Percentiles rank a stretch among this genome's conserved stretches.
Evolutionary conservation across 2,888 invertebrate genomes (phyloP).

Genomic region (Macrosiphum euphorbiae): DNA sequence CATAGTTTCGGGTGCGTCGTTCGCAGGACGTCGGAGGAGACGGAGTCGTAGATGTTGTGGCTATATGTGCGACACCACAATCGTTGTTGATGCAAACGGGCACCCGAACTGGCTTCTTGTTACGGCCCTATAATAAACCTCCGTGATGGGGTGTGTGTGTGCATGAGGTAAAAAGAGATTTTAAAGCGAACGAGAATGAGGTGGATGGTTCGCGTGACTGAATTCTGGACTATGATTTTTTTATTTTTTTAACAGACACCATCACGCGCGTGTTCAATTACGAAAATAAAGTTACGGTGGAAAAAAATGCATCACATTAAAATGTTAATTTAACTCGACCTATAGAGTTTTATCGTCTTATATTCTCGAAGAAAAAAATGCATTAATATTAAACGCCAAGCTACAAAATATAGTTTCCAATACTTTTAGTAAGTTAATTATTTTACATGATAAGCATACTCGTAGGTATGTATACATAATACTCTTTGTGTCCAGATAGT

Average conservation of each 20-base stretch:
- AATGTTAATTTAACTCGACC: constrained; percentile 23
- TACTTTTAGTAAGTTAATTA: constrained; percentile 8
- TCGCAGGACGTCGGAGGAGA: background rate
- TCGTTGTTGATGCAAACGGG: background rate
- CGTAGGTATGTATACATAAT: background rate
- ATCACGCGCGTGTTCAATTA: background rate
- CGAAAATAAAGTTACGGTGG: background rate
- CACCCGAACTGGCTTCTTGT: background rate
- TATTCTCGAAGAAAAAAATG: background rate
- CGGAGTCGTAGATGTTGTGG: background rate
- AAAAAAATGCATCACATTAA: background rate
- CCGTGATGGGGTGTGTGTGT: background rate
- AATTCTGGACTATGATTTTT: background rate
- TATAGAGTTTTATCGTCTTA: background rate
- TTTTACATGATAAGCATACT: background rate
- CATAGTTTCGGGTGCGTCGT: background rate
- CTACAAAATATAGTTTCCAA: constrained; percentile 9
- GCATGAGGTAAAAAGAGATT: background rate
- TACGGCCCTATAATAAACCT: background rate
- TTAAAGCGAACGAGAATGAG: background rate
- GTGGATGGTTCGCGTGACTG: background rate
- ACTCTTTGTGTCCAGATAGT: background rate
- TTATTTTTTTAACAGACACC: background rate
- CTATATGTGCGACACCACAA: background rate
- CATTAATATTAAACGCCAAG: background rate